Conservation (phyloP, 2,113 vertebrate genomes). For the Hipposideros armiger region DNA sequence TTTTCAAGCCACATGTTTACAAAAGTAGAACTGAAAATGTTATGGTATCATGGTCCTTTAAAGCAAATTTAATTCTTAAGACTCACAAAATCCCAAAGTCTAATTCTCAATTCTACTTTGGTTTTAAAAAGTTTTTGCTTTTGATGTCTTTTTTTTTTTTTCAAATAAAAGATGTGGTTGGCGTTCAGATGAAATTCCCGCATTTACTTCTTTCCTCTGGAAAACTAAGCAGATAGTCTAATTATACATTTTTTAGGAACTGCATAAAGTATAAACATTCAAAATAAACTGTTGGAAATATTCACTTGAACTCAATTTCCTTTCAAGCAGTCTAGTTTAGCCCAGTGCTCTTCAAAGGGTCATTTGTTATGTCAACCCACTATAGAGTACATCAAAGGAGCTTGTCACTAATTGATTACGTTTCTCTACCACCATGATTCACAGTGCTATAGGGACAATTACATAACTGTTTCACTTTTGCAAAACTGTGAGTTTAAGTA, state of each 20-base stretch:
- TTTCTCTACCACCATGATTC: constrained; percentile 83
- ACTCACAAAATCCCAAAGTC: background rate
- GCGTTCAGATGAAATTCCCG: background rate
- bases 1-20: background rate
- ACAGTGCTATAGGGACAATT: constrained; percentile 82
- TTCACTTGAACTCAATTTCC: constrained; percentile 69
- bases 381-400: constrained; percentile 72
- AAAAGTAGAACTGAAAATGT: background rate
- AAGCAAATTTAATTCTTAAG: constrained; percentile 48
- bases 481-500: constrained; percentile 84
- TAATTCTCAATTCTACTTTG: constrained; percentile 18
- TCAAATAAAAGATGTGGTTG: constrained; percentile 43
- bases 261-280: constrained; percentile 78
- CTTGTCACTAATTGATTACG: constrained; percentile 72
- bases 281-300: constrained; percentile 82
- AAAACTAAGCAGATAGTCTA: constrained; percentile 75
- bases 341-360: constrained; percentile 37
- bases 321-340: constrained; percentile 73
- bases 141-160: constrained; percentile 38
- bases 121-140: constrained; percentile 29
- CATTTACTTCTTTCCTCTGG: constrained; percentile 61
- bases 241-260: constrained; percentile 72
- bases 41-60: constrained; percentile 7
- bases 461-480: constrained; percentile 85
- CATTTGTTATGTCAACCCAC: constrained; percentile 70